Evolutionary conservation across 2,888 invertebrate species (phyloP).

Genomic region (Tridacna crocea): DNA sequence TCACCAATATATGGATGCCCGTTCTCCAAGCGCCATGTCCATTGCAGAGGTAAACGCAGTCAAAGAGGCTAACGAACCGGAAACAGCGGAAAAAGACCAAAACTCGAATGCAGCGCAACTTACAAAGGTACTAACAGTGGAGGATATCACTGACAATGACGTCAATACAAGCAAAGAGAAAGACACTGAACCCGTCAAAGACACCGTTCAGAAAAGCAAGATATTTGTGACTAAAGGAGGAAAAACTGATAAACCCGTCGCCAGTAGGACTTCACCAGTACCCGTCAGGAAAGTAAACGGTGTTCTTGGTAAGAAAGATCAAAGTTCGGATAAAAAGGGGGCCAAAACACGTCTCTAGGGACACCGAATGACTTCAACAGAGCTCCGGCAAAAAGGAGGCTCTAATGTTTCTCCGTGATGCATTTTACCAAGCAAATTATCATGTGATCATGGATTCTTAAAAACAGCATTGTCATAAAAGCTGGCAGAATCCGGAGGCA

Average conservation of each 20-base stretch:
- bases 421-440: too few species aligned
- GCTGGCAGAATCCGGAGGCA: too few species aligned
- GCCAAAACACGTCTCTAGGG: conserved; percentile 3
- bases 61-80: background rate
- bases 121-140: background rate
- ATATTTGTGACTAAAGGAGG: conserved; percentile 16
- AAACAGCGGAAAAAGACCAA: background rate
- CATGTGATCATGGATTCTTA: too few species aligned
- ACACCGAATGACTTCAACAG: too few species aligned
- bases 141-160: background rate
- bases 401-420: background rate
- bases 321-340: background rate
- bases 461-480: too few species aligned
- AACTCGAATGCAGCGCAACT: background rate
- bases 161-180: background rate
- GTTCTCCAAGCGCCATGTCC: background rate
- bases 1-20: background rate
- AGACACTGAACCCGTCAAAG: background rate
- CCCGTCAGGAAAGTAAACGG: background rate
- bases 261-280: background rate
- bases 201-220: conserved; percentile 14
- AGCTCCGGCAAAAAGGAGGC: too few species aligned
- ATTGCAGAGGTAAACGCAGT: background rate
- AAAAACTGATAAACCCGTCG: conserved; percentile 4
- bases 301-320: background rate